Evolutionary conservation across 2,888 invertebrate genomes (phyloP), one percentile per base, ranked within the genome.

Genomic region (Leptopilina drosophilae): DNA sequence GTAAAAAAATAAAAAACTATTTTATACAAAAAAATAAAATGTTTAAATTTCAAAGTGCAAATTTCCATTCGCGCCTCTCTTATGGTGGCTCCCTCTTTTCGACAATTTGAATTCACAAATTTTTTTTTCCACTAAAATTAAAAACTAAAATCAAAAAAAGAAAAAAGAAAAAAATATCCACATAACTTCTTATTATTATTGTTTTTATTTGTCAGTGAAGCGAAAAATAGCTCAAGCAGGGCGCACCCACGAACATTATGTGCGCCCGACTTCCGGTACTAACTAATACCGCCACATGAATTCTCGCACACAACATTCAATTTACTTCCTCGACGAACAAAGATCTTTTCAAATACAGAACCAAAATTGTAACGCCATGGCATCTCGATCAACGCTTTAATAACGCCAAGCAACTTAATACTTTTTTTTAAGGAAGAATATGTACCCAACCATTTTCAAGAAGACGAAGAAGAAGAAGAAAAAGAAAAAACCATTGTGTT

Each of bases 171-270:
- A 15, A 64, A 40, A 76, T 64, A 12, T 42, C 8, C 11, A 20
- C 46, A 40, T 40, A 42, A 49, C 49, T 49, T 49, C 49, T 64
- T 8, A 73, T 83, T 78, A 87, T 87, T 83, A 87, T 89, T 89
- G 87, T 90, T 90, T 90, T 87, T 87, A 90, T 91, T 89, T 90
- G 88, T 81, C 91, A 90, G 89, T 90, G 90, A 90, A 90, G 90
- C 90, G 91, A 90, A 88, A 91, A 91, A 90, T 91, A 88, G 88
- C 86, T 86, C 86, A 83, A 84, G 82, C 86, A 85, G 89, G 89
- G 86, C 90, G 88, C 90, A 89, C 90, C 90, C 89, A 88, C 83
- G 79, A 85, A 86, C 87, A 89, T 88, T 88, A 88, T 87, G 87
- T 85, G 86, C 84, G 87, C 85, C 86, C 81, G 84, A 89, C 88